Evolutionary conservation across 2,797 vertebrate genomes (phyloP).

Genomic region (Sarcophilus harrisii): DNA sequence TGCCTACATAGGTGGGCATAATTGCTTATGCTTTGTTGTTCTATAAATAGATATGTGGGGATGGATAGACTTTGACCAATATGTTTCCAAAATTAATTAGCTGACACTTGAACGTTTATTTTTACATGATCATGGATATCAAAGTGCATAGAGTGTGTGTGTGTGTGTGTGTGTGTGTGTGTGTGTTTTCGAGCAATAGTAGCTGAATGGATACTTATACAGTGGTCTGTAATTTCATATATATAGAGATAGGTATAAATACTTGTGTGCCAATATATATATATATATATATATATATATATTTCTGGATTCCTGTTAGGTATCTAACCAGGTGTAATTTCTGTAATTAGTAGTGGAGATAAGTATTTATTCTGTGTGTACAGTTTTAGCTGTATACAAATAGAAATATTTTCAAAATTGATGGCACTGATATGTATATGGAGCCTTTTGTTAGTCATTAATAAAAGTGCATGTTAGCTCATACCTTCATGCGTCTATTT

Average conservation of each 20-base stretch:
- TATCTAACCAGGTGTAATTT: not conserved
- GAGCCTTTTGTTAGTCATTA: not conserved
- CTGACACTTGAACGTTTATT: not conserved
- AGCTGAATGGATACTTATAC: not conserved
- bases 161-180: not conserved
- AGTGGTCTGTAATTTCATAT: not conserved
- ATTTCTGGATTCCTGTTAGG: not conserved
- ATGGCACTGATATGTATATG: not conserved
- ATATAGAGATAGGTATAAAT: not conserved
- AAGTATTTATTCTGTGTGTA: not conserved
- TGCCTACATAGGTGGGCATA: slow-evolving; percentile 1
- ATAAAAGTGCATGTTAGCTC: not conserved
- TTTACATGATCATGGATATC: not conserved
- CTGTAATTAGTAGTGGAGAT: not conserved
- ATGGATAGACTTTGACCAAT: not conserved
- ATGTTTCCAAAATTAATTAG: not conserved
- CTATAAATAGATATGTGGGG: not conserved
- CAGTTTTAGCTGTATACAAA: not conserved
- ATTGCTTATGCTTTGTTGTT: not conserved
- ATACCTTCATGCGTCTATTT: not conserved
- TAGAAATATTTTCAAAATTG: not conserved
- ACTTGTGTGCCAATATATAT: too few relatives aligned
- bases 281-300: too few relatives aligned
- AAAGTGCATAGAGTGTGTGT: not conserved
- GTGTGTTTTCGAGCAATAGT: too few relatives aligned